phyloP scores from a whole-genome alignment of 23 tunicate species.

The Botrylloides violaceus region DNA sequence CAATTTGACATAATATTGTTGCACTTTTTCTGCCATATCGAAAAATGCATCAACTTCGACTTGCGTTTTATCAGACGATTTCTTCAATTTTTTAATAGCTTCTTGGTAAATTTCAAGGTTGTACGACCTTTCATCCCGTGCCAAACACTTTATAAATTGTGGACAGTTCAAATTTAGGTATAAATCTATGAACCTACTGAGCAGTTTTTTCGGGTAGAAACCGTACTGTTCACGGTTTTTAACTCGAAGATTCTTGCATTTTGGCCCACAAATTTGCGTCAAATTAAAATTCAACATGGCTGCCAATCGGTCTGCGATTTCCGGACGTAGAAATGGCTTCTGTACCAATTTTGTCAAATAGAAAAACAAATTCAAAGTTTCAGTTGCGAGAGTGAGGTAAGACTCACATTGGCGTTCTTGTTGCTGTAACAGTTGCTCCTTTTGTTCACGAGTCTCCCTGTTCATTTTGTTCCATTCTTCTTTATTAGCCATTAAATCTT shows the following conservation, averaged over 20 bases:
- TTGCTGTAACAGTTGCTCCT: conserved; percentile 57
- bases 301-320: conserved; percentile 85
- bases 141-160: conserved; percentile 65
- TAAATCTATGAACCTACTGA: conserved; percentile 58
- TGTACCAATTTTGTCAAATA: conserved; percentile 71
- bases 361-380: conserved; percentile 70
- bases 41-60: conserved; percentile 47
- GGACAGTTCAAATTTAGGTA: conserved; percentile 81
- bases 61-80: conserved; percentile 45
- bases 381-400: conserved; percentile 82
- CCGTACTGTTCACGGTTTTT: conserved; percentile 85
- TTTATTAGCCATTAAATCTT: conserved; percentile 56
- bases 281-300: conserved; percentile 92
- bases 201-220: conserved; percentile 80
- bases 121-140: conserved; percentile 84
- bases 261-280: conserved; percentile 88
- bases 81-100: conserved; percentile 58
- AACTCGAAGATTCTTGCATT: conserved; percentile 77
- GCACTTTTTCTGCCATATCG: conserved; percentile 39
- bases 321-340: conserved; percentile 88
- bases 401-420: conserved; percentile 91
- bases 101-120: conserved; percentile 51
- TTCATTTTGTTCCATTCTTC: conserved; percentile 41
- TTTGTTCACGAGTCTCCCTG: conserved; percentile 28
- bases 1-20: conserved; percentile 36